Evolutionary conservation across 1,140 invertebrate genomes (phyloP).

Genomic region (Caenorhabditis brenneri): DNA sequence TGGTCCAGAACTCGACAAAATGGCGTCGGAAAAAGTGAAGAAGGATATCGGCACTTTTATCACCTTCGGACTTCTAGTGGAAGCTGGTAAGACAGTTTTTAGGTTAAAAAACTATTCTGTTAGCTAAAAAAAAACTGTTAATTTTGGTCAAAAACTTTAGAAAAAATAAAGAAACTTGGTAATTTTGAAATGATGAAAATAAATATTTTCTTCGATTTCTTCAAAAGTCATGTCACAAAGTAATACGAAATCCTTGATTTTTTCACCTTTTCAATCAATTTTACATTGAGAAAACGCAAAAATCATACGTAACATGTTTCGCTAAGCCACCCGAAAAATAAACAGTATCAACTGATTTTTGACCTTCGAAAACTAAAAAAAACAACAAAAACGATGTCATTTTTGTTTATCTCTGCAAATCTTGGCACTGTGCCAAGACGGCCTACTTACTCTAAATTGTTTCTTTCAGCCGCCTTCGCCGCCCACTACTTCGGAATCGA

Average conservation of each 20-base stretch:
- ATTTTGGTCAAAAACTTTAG: background rate
- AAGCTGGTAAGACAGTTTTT: background rate
- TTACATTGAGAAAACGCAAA: background rate
- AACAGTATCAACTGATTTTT: background rate
- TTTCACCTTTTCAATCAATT: background rate
- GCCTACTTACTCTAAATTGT: background rate
- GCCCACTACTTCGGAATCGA: conserved; percentile 35
- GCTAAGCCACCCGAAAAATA: background rate
- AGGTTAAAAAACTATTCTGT: too few species aligned
- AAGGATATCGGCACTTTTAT: conserved; percentile 22
- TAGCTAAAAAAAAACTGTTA: too few species aligned
- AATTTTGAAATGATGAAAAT: background rate
- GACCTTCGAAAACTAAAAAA: background rate
- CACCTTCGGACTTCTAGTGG: conserved; percentile 28
- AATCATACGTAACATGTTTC: background rate
- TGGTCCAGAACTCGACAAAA: conserved; percentile 41
- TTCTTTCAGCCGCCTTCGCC: conserved; percentile 16
- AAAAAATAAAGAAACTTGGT: background rate
- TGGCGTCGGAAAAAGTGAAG: conserved; percentile 37
- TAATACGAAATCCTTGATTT: background rate
- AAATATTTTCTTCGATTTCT: background rate
- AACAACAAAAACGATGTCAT: background rate
- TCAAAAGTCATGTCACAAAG: background rate
- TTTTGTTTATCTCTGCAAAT: background rate
- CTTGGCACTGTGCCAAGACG: background rate